These are phyloP conservation scores for Lordiphosa andalusiaca DNA, from an alignment of 2,888 invertebrate species.

Conservation along the genomic window DNA sequence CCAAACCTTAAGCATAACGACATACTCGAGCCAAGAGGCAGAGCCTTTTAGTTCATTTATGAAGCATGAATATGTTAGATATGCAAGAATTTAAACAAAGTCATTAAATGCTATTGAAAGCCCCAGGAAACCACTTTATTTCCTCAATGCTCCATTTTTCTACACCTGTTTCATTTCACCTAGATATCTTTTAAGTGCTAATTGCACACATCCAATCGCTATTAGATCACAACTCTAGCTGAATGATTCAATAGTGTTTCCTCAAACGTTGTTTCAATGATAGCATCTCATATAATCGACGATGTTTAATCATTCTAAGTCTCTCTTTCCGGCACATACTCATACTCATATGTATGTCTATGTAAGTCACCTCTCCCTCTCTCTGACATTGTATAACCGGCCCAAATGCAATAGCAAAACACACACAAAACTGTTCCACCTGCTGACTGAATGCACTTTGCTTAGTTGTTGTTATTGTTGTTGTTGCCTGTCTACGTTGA, in stretches of 20 bases:
- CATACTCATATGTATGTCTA: too few relatives aligned
- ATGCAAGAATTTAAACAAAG: too few relatives aligned
- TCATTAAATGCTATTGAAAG: too few relatives aligned
- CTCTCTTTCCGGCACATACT: slow-evolving; percentile 31
- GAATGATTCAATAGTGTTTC: slow-evolving; percentile 35
- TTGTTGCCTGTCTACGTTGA: slow-evolving; percentile 25
- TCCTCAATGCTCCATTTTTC: too few relatives aligned
- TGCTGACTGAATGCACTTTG: slow-evolving; percentile 58
- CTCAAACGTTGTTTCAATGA: slow-evolving; percentile 34
- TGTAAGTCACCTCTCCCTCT: background rate
- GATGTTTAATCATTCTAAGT: slow-evolving; percentile 18
- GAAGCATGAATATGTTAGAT: too few relatives aligned
- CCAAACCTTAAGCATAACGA: too few relatives aligned
- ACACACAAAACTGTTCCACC: slow-evolving; percentile 44
- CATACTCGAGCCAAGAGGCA: too few relatives aligned
- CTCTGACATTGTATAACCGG: slow-evolving; percentile 40
- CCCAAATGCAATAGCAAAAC: slow-evolving; percentile 18
- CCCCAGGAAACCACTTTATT: too few relatives aligned
- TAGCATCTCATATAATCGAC: slow-evolving; percentile 24
- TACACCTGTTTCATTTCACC: too few relatives aligned
- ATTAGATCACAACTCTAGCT: slow-evolving; percentile 41
- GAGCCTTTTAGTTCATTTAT: too few relatives aligned
- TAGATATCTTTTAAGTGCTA: background rate
- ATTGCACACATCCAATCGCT: slow-evolving; percentile 3
- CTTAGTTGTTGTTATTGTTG: slow-evolving; percentile 21